Conservation (phyloP, 2,797 vertebrate species). For the Coregonus ussuriensis region DNA sequence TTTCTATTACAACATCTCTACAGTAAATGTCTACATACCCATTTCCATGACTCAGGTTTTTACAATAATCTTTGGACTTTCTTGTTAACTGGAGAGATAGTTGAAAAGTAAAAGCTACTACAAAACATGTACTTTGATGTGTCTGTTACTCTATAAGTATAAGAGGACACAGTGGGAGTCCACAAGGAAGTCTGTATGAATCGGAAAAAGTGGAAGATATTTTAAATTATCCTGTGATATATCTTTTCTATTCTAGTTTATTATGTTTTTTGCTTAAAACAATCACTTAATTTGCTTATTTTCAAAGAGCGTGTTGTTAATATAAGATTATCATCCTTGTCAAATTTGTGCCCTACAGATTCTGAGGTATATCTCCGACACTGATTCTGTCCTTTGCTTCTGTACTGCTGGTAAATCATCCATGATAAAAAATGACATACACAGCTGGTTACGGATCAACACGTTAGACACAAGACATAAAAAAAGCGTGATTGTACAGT, state of each 20-base stretch:
- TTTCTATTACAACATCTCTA: not conserved
- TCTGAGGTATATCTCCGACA: not conserved
- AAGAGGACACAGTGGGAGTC: not conserved
- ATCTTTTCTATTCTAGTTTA: not conserved
- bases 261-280: not conserved
- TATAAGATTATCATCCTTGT: not conserved
- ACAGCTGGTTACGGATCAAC: slow-evolving; percentile 9
- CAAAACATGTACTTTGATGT: not conserved
- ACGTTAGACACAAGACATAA: slow-evolving; percentile 1
- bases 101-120: not conserved
- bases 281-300: not conserved
- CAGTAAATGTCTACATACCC: not conserved
- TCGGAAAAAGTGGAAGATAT: not conserved
- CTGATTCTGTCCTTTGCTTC: not conserved
- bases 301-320: not conserved
- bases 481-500: slow-evolving; percentile 50
- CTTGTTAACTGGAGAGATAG: not conserved
- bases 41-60: not conserved
- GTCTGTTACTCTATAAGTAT: not conserved
- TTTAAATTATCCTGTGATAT: not conserved
- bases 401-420: not conserved
- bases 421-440: slow-evolving; percentile 23
- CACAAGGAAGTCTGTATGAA: not conserved
- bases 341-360: not conserved
- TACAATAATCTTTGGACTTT: not conserved